phyloP scores from a whole-genome alignment of 2,888 invertebrate species.

The Epistrophe eligans region DNA sequence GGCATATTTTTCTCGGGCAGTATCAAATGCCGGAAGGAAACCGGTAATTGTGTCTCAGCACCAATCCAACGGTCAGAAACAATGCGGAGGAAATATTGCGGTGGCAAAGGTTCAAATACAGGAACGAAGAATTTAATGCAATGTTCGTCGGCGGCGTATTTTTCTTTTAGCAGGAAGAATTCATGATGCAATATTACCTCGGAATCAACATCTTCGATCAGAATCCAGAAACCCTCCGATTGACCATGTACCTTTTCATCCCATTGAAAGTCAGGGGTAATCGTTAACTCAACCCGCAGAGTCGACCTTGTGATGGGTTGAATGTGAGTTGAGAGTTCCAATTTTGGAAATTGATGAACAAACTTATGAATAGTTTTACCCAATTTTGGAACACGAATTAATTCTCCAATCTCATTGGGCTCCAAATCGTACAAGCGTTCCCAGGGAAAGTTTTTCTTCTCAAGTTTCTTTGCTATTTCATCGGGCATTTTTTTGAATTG shows the following conservation, averaged over 20 bases:
- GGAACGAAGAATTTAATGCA: constrained; percentile 99
- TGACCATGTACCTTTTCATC: constrained; percentile 95
- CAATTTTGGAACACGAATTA: constrained; percentile 83
- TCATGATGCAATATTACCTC: constrained; percentile 97
- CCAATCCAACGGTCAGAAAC: constrained; percentile 97
- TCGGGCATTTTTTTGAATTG: constrained; percentile 99
- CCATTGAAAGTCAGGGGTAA: constrained; percentile 99
- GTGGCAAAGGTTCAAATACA: constrained; percentile 98
- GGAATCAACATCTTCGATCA: constrained; percentile 94
- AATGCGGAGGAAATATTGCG: constrained; percentile 97
- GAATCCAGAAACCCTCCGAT: constrained; percentile 94
- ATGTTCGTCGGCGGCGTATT: constrained; percentile 97
- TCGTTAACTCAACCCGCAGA: constrained; percentile 96
- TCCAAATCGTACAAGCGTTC: constrained; percentile 97
- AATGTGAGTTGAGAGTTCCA: constrained; percentile 98
- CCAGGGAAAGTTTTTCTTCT: constrained; percentile 98
- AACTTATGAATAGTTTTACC: constrained; percentile 96
- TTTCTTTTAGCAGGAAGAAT: constrained; percentile 96
- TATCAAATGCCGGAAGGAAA: constrained; percentile 98
- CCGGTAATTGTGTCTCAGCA: constrained; percentile 97
- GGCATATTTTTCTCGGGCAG: constrained; percentile 99
- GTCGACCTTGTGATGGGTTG: constrained; percentile 98
- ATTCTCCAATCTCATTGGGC: constrained; percentile 98
- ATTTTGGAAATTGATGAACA: constrained; percentile 96
- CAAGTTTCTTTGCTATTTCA: constrained; percentile 97